Evolutionary conservation across 2,797 vertebrate species (phyloP), one percentile per base, ranked within the genome.

Genomic region (Denticeps clupeoides): DNA sequence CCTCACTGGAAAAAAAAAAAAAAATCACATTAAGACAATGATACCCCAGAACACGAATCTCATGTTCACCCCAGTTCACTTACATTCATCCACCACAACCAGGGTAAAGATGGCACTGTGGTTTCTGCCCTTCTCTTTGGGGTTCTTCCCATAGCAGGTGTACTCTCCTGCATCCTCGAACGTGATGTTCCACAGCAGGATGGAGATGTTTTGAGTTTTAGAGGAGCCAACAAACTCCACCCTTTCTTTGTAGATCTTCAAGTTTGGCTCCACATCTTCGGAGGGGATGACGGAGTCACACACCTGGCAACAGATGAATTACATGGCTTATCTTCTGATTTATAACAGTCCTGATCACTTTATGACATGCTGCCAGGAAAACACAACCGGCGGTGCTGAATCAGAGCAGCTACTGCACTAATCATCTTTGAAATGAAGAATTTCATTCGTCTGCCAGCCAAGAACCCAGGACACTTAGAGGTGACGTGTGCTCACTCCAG

Each of bases 91-190:
- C 9, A 95, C 89, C 40, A 98, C 93, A 0, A 77, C 73, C 26
- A 98, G 89, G 41, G 68, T 51, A 64, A 94, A 82, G 63, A 83
- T 75, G 57, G 89, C 87, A 0, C 83, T 89, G 79, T 89, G 85
- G 67, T 88, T 70, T 5, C 63, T 77, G 0, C 67, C 33, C 60
- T 67, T 89, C 75, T 97, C 94, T 74, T 80, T 91, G 59, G 84
- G 89, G 74, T 98, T 98, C 67, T 63, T 82, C 66, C 92, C 93
- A 0, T 80, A 80, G 58, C 94, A 98, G 1, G 80, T 94, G 67
- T 95, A 98, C 15, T 75, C 59, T 27, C 94, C 94, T 0, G 79
- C 82, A 0, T 98, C 92, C 0, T 87, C 87, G 32, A 98, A 96
- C 29, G 93, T 93, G 70, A 93, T 79, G 3, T 75, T 68, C 53